These are phyloP conservation scores for Centruroides vittatus DNA, from an alignment of 1,140 invertebrate species.

Conservation along the genomic window DNA sequence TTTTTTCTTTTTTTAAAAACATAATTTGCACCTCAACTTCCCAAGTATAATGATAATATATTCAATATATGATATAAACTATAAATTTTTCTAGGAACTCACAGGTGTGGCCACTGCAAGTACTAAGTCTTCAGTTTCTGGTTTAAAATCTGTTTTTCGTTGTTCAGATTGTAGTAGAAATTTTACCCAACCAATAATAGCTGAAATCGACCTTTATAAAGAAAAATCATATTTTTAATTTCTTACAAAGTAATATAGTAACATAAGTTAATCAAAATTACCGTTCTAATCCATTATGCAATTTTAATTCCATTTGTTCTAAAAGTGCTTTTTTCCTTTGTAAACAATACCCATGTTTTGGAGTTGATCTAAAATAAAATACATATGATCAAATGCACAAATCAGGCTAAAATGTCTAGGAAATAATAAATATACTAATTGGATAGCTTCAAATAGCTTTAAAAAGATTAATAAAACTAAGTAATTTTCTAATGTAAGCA, in stretches of 20 bases:
- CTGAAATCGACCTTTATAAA: slow-evolving; percentile 52
- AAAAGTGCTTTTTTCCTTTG: slow-evolving; percentile 71
- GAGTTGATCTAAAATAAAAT: slow-evolving; percentile 49
- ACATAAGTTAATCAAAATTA: slow-evolving; percentile 15
- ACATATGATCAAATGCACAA: not conserved
- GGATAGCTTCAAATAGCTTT: too few relatives aligned
- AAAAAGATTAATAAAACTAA: too few relatives aligned
- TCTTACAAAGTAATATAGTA: not conserved
- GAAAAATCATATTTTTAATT: slow-evolving; percentile 9
- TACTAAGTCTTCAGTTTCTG: slow-evolving; percentile 48
- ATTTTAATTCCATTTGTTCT: slow-evolving; percentile 78
- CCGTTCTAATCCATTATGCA: slow-evolving; percentile 76
- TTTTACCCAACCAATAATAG: slow-evolving; percentile 82
- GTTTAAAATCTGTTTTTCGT: slow-evolving; percentile 91
- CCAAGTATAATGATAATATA: too few relatives aligned
- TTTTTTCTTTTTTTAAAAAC: too few relatives aligned
- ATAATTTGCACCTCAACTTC: too few relatives aligned
- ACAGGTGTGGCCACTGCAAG: slow-evolving; percentile 27
- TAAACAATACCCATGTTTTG: slow-evolving; percentile 72
- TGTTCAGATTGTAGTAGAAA: slow-evolving; percentile 82
- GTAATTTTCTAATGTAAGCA: too few relatives aligned
- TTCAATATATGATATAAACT: too few relatives aligned
- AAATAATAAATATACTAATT: too few relatives aligned
- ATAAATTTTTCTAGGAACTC: slow-evolving; percentile 13
- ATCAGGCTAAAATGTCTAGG: not conserved